A percentile compares a stretch with the other conserved stretches of the same genome.
phyloP scores from a whole-genome alignment of 1,140 invertebrate genomes.

The Gryon sp. region DNA sequence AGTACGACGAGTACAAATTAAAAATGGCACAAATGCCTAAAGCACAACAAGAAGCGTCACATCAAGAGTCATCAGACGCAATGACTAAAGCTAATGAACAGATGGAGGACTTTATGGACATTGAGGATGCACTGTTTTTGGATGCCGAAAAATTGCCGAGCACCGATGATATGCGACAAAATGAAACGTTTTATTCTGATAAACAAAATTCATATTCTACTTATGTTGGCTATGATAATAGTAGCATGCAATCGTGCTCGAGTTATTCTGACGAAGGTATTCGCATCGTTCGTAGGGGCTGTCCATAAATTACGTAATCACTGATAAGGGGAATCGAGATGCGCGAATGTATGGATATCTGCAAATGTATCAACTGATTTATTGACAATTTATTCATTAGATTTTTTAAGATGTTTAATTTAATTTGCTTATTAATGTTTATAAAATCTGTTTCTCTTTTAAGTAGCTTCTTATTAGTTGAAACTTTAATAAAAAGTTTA shows the following conservation, averaged over 20 bases:
- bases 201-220: slow-evolving; percentile 22
- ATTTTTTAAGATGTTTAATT: not conserved
- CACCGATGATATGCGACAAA: slow-evolving; percentile 36
- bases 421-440: too few species aligned
- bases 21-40: slow-evolving; percentile 28
- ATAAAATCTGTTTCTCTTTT: too few species aligned
- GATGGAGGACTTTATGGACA: slow-evolving; percentile 51
- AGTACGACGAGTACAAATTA: slow-evolving; percentile 54
- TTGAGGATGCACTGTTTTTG: slow-evolving; percentile 49
- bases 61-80: slow-evolving; percentile 1
- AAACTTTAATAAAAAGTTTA: too few species aligned
- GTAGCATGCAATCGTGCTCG: slow-evolving; percentile 50
- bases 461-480: too few species aligned
- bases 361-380: too few species aligned
- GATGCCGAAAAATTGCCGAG: slow-evolving; percentile 29
- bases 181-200: slow-evolving; percentile 18
- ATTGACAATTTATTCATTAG: too few species aligned
- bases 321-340: too few species aligned
- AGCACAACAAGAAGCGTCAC: not conserved
- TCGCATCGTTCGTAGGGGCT: too few species aligned
- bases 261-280: slow-evolving; percentile 53
- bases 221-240: slow-evolving; percentile 29
- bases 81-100: slow-evolving; percentile 25
- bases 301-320: too few species aligned
- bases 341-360: too few species aligned